Base-by-base conservation (phyloP, 2,888 invertebrate species). In the Torymus aiolomorphi region DNA sequence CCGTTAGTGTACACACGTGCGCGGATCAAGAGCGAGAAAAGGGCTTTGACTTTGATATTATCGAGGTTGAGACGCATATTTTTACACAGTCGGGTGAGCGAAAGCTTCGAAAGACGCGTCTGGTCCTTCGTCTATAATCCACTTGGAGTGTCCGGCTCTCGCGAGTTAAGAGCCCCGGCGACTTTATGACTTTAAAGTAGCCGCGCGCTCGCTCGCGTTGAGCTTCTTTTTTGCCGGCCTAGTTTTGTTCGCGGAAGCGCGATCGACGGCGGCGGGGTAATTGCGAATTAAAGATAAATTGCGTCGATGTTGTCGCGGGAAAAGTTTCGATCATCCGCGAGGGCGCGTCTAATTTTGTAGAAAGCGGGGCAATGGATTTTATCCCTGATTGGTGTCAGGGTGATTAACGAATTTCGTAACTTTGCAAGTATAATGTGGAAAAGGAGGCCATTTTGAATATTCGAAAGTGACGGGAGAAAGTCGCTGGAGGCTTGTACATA, bases 51-150 rank as follows among this genome's bases (percentile, higher is more conserved):
- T 74, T 31, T 49, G 20, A 57, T 51, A 57, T 66, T 66, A 74
- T 74, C 65, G 42, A 51, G 8, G 42, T 42, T 42, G 42, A 42
- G 8, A 42, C 42, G 42, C 8, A 42, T 42, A 42, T 5, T 5
- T 10, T 42, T 42, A 42, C 8, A 5, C 42, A 31, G 24, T 18
- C 73, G 13, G 13, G 8, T 14, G n/a, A 10, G 5, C 5, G 10
- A 1, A 8, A 2, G 20, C 20, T 20, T 20, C 2, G 20, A 20
- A 20, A 20, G 20, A 18, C 56, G 18, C 65, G 24, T 66, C 57
- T 66, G 8, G 0, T 5, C 8, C 42, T 42, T 11, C 59, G 61
- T 69, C 73, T 78, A n/a, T n/a, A 73, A 78, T 78, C 78, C 78
- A 78, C 73, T 78, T 78, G 69, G 56, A 12, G 71, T 63, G 76